Conservation (phyloP, 2,113 vertebrate genomes). For the Lophotis ruficrista region DNA sequence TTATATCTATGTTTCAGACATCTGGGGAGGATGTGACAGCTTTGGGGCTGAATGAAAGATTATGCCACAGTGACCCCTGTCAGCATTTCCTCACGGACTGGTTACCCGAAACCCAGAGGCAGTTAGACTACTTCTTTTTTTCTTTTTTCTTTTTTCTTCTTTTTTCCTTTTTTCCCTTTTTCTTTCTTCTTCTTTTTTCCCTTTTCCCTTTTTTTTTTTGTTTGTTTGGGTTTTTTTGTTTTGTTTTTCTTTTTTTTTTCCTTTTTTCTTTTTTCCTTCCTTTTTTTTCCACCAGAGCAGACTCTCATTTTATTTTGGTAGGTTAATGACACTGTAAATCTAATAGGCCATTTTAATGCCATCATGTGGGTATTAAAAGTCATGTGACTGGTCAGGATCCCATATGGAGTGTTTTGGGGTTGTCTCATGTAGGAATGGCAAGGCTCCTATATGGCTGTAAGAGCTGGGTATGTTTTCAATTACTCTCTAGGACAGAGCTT, state of each 20-base stretch:
- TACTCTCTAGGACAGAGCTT: constrained; percentile 69
- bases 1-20: constrained; percentile 87
- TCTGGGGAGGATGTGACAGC: constrained; percentile 88
- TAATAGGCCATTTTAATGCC: constrained; percentile 85
- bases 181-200: background rate
- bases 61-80: constrained; percentile 88
- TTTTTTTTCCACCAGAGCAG: constrained; percentile 21
- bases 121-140: constrained; percentile 69
- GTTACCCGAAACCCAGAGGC: constrained; percentile 85
- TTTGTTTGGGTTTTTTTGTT: fast-evolving
- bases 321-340: constrained; percentile 87
- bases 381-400: constrained; percentile 74
- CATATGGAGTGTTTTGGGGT: constrained; percentile 67
- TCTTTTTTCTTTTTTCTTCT: fast-evolving
- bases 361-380: constrained; percentile 83
- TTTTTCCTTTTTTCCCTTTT: fast-evolving
- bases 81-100: constrained; percentile 83
- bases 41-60: constrained; percentile 90
- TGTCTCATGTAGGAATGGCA: constrained; percentile 59
- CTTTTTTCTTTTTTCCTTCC: fast-evolving
- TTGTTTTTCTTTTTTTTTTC: fast-evolving
- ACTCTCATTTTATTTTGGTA: constrained; percentile 78
- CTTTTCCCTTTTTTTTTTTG: fast-evolving
- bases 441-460: constrained; percentile 44
- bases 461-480: constrained; percentile 70